Evolutionary conservation across 2,797 vertebrate species (phyloP).

Genomic region (Apogon hyalosoma): DNA sequence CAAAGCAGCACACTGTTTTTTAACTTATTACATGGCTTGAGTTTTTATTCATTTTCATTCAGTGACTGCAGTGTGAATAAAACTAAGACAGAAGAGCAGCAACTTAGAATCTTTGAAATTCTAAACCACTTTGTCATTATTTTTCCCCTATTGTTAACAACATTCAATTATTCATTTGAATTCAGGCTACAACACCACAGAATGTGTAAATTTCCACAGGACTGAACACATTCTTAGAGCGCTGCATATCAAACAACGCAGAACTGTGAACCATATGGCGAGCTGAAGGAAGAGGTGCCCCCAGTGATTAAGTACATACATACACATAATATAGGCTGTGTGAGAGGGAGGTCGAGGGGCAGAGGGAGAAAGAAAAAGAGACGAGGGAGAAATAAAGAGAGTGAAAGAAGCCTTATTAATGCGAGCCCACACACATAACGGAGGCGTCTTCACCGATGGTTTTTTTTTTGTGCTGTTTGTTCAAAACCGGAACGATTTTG

Average conservation of each 20-base stretch:
- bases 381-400: slow-evolving; percentile 4
- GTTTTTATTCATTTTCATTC: slow-evolving; percentile 2
- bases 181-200: slow-evolving; percentile 10
- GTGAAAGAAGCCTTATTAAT: slow-evolving; percentile 50
- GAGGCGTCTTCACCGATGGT: background rate
- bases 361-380: background rate
- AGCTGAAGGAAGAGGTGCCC: slow-evolving; percentile 33
- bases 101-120: slow-evolving; percentile 13
- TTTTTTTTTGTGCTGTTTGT: slow-evolving; percentile 21
- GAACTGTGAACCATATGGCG: slow-evolving; percentile 66
- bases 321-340: slow-evolving; percentile 46
- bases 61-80: background rate
- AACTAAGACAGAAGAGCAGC: slow-evolving; percentile 3
- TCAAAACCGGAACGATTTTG: slow-evolving; percentile 22
- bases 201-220: slow-evolving; percentile 23
- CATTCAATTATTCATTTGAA: slow-evolving; percentile 17
- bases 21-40: slow-evolving; percentile 6
- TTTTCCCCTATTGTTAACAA: slow-evolving; percentile 31
- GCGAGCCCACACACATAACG: background rate
- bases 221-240: slow-evolving; percentile 31
- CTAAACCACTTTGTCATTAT: slow-evolving; percentile 38
- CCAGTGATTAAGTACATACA: slow-evolving; percentile 57
- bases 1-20: background rate
- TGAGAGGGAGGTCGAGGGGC: slow-evolving; percentile 5
- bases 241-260: slow-evolving; percentile 45